phyloP scores from a whole-genome alignment of 1,140 invertebrate species.

The Ceratoteleas bidentatus region DNA sequence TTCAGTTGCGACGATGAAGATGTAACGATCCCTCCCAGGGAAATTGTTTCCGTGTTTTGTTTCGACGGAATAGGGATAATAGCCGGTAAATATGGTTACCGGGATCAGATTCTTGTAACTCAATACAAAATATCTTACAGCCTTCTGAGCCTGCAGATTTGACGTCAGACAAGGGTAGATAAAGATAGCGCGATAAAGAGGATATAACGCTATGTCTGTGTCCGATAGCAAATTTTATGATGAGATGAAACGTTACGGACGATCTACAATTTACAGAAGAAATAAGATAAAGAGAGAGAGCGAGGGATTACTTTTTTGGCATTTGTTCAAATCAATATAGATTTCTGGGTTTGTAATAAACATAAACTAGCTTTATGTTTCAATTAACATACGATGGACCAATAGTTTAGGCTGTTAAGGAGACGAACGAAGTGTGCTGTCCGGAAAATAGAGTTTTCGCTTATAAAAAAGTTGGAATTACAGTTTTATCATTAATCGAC shows the following conservation, averaged over 20 bases:
- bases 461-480: no score
- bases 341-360: no score
- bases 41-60: background rate
- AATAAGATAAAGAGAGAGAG: no score
- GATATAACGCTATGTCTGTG: conserved; percentile 4
- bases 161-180: conserved; percentile 13
- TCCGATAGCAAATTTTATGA: conserved; percentile 13
- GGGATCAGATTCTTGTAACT: conserved; percentile 31
- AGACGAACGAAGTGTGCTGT: no score
- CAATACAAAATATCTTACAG: conserved; percentile 23
- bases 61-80: conserved; percentile 1
- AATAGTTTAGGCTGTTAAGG: no score
- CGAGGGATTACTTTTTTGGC: no score
- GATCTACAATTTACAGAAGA: no score
- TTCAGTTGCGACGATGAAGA: background rate
- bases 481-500: no score
- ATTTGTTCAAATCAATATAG: no score
- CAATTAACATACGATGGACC: no score
- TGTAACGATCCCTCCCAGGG: background rate
- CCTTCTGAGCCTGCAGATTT: conserved; percentile 24
- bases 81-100: conserved; percentile 10
- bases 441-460: no score
- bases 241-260: background rate
- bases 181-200: conserved; percentile 10
- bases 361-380: no score